Conservation (phyloP, 2,797 vertebrate genomes). For the Myotis findleyi region DNA sequence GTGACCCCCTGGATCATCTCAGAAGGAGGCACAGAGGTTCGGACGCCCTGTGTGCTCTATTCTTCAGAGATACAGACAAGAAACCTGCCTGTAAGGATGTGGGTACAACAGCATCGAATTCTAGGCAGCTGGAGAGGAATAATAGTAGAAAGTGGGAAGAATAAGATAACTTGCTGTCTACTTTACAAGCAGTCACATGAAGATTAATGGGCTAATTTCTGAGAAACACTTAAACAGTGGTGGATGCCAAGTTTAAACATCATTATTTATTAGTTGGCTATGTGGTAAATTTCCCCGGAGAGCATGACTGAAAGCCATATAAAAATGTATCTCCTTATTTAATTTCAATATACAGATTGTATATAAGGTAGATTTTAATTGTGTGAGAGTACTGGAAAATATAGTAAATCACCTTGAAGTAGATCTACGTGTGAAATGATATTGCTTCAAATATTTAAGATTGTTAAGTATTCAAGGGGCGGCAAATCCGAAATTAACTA, state of each 20-base stretch:
- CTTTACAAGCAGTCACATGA: conserved; percentile 52
- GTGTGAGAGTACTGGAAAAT: not conserved
- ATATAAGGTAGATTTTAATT: conserved; percentile 56
- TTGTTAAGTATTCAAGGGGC: not conserved
- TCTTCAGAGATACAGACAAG: not conserved
- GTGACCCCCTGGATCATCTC: not conserved
- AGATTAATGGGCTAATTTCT: conserved; percentile 80
- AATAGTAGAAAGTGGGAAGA: conserved; percentile 6
- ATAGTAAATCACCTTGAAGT: conserved; percentile 20
- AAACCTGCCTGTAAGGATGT: not conserved
- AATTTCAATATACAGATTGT: conserved; percentile 42
- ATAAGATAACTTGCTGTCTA: conserved; percentile 60
- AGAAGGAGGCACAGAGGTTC: not conserved
- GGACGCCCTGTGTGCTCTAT: rapidly evolving
- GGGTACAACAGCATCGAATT: not conserved
- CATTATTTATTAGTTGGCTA: conserved; percentile 79
- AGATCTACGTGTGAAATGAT: conserved; percentile 5
- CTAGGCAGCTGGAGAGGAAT: not conserved
- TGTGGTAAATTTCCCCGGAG: conserved; percentile 71
- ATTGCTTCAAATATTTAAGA: conserved; percentile 44
- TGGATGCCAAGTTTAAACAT: conserved; percentile 73
- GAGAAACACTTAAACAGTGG: conserved; percentile 77
- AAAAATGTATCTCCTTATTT: conserved; percentile 69
- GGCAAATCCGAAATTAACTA: conserved; percentile 72
- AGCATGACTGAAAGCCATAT: conserved; percentile 40